Percentiles rank a stretch among this genome's conserved stretches.
Conservation (phyloP, 2,797 vertebrate species). For the Tokudaia muenninki region DNA sequence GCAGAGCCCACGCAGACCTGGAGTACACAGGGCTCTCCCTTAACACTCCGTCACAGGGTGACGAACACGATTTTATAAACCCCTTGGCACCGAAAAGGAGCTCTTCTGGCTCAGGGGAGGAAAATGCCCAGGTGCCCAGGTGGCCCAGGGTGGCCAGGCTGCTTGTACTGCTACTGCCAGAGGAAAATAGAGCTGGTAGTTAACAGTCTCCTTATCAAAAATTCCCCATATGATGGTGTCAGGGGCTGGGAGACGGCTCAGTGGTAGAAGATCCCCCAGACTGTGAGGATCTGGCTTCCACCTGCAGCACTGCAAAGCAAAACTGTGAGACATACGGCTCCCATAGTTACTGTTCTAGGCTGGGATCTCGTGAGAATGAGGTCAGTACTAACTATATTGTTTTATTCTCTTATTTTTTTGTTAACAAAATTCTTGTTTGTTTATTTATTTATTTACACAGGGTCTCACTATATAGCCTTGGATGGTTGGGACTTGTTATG, state of each 20-base stretch:
- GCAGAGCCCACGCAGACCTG: not conserved
- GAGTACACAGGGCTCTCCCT: not conserved
- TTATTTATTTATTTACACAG: not conserved
- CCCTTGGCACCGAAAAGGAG: not conserved
- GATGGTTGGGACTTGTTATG: not conserved
- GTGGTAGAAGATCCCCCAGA: no score
- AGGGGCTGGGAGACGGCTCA: not conserved
- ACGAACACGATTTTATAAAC: not conserved
- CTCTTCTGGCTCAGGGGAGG: not conserved
- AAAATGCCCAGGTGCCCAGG: not conserved
- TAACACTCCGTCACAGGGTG: fast-evolving
- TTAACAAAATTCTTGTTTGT: not conserved
- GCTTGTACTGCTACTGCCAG: not conserved
- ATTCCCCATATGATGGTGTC: not conserved
- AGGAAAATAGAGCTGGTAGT: not conserved
- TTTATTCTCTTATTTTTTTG: not conserved
- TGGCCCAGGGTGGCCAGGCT: not conserved
- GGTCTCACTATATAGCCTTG: not conserved
- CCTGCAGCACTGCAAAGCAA: not conserved
- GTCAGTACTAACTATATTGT: not conserved
- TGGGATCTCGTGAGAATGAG: not conserved
- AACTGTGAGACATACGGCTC: not conserved
- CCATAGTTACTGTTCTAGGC: not conserved
- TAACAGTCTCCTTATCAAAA: not conserved
- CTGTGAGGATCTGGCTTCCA: not conserved